A percentile compares a stretch with the other conserved stretches of the same genome.
These are phyloP conservation scores for Xestia rhomboidea DNA, from an alignment of 2,888 invertebrate species.

Conservation along the genomic window DNA sequence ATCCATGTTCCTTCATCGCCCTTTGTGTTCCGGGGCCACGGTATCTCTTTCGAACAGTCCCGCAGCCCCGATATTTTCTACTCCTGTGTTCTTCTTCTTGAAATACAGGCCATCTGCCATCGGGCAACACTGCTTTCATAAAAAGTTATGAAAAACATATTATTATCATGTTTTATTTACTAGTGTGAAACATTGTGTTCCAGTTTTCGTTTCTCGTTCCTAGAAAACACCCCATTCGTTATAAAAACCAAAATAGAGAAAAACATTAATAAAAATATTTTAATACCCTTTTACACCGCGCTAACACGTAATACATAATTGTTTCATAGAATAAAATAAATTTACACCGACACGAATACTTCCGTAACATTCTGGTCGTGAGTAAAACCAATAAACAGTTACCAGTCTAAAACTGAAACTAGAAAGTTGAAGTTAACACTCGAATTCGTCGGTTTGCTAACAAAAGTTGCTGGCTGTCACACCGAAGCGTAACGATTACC, in stretches of 20 bases:
- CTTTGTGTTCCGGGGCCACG: too few species aligned
- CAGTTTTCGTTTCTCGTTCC: neutral
- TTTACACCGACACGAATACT: conserved; percentile 28
- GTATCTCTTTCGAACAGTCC: too few species aligned
- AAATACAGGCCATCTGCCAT: too few species aligned
- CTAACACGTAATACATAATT: conserved; percentile 33
- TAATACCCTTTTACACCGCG: conserved; percentile 6
- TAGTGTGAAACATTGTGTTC: neutral
- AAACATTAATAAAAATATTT: conserved; percentile 2
- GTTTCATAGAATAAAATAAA: conserved; percentile 37
- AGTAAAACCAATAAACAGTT: conserved; percentile 64
- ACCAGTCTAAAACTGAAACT: conserved; percentile 62
- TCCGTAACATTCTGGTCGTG: conserved; percentile 58
- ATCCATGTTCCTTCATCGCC: too few species aligned
- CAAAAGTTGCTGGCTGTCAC: conserved; percentile 44
- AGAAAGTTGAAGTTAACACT: conserved; percentile 64
- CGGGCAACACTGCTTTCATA: too few species aligned
- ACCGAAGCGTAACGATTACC: conserved; percentile 34
- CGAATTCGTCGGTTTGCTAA: conserved; percentile 58
- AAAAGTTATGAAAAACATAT: neutral
- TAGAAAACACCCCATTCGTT: conserved; percentile 8
- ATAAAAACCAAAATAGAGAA: conserved; percentile 4
- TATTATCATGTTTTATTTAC: neutral
- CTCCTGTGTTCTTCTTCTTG: too few species aligned
- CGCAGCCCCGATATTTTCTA: too few species aligned